A percentile compares a stretch with the other conserved stretches of the same genome.
Evolutionary conservation across 2,797 vertebrate species (phyloP).

Genomic region (Phataginus tetradactyla): DNA sequence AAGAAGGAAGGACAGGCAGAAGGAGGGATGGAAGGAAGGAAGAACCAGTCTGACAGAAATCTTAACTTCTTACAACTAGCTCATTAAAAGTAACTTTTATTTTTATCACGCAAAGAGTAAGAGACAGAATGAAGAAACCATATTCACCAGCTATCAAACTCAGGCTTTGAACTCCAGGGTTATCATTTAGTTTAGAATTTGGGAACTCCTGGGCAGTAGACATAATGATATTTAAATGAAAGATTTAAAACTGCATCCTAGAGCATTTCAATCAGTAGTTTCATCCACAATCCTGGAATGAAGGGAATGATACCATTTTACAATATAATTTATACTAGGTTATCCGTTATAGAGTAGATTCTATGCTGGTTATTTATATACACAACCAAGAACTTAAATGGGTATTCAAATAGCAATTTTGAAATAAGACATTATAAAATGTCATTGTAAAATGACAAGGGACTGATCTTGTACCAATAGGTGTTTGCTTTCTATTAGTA

Average conservation of each 20-base stretch:
- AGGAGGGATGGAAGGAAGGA: accelerated
- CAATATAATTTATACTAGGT: not conserved
- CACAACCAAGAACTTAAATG: not conserved
- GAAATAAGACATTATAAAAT: not conserved
- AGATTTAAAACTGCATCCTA: not conserved
- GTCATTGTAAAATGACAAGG: not conserved
- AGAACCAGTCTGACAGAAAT: not conserved
- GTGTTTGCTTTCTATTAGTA: not conserved
- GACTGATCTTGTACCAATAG: not conserved
- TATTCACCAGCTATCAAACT: not conserved
- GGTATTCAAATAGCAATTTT: not conserved
- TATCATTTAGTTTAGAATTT: not conserved
- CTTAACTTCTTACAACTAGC: not conserved
- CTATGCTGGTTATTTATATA: not conserved
- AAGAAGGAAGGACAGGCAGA: not conserved
- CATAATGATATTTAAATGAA: not conserved
- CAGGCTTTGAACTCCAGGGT: not conserved
- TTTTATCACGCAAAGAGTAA: not conserved
- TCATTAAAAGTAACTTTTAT: not conserved
- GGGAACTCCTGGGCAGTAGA: not conserved
- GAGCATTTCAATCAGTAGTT: not conserved
- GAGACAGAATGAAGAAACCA: not conserved
- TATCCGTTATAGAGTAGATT: not conserved
- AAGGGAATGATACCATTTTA: not conserved
- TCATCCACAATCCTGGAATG: not conserved